A percentile compares a stretch with the other conserved stretches of the same genome.
Evolutionary conservation across 2,888 invertebrate species (phyloP).

Genomic region (Malthinus flaveolus): DNA sequence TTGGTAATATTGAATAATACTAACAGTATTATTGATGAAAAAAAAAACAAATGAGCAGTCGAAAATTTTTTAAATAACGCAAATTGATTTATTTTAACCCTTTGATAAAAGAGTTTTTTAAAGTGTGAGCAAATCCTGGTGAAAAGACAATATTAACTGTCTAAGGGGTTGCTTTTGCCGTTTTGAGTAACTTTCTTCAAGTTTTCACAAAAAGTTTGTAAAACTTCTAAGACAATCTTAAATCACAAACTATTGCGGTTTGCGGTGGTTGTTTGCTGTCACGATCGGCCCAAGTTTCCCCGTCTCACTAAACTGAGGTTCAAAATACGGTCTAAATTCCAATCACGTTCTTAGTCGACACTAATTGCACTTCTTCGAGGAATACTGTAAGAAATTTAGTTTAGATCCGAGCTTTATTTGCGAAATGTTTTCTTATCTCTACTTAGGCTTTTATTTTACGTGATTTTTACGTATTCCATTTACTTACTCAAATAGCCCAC

Average conservation of each 20-base stretch:
- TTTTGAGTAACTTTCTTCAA: constrained; percentile 10
- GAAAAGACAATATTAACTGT: constrained; percentile 19
- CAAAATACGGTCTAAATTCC: constrained; percentile 44
- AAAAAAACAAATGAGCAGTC: too few species aligned
- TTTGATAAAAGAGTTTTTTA: background rate
- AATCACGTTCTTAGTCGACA: constrained; percentile 50
- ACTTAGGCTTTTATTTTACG: constrained; percentile 47
- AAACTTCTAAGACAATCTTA: constrained; percentile 30
- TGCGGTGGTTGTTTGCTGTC: constrained; percentile 41
- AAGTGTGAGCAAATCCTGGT: constrained; percentile 17
- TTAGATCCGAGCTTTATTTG: constrained; percentile 46
- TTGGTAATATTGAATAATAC: too few species aligned
- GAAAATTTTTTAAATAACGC: too few species aligned
- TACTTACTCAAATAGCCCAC: constrained; percentile 4
- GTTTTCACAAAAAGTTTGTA: constrained; percentile 22
- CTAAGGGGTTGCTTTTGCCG: constrained; percentile 14
- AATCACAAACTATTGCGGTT: constrained; percentile 31
- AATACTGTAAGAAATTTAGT: constrained; percentile 51
- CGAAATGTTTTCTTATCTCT: constrained; percentile 41
- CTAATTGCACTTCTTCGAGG: constrained; percentile 54
- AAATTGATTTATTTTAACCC: background rate
- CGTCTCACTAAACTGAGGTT: constrained; percentile 30
- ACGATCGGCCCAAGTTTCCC: constrained; percentile 34
- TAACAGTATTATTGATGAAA: too few species aligned
- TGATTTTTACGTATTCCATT: constrained; percentile 50